Evolutionary conservation across 2,888 invertebrate genomes (phyloP), one percentile per base, ranked within the genome.

Genomic region (Deilephila elpenor): DNA sequence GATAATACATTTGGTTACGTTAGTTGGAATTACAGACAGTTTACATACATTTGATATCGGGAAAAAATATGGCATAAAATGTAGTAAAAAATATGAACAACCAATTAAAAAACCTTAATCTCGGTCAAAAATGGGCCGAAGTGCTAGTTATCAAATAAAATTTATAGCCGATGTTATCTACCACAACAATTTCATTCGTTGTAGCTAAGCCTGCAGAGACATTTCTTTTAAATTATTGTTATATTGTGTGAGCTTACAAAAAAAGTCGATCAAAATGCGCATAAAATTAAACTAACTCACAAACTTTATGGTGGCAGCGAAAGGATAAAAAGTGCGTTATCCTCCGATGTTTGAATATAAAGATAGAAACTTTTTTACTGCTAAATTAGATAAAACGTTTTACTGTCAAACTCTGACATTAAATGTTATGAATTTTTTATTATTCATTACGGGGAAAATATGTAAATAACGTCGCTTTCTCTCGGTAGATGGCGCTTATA

Each of bases 361-460:
- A 67, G 44, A 37, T 37, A 20, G 0, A 62, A 62, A 62, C 29
- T 62, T 62, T 64, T 64, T 67, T 51, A 67, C 44, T 44, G 67
- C 67, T 44, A 44, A 51, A 51, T 67, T 67, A 67, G 67, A 67
- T 51, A 67, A 67, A 67, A 51, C 51, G 67, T 67, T 67, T 67
- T 67, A 67, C 67, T 25, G 67, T 25, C 62, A 62, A 62, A 67
- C 25, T 25, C 44, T 25, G 25, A 20, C 67, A 51, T 67, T 67
- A 67, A 67, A 51, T 51, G 67, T 67, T 67, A 67, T 67, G 67
- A 67, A 67, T 67, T 67, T 67, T 67, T 67, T 67, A 67, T 67
- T 67, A 67, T 62, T 62, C 62, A 62, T 67, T 51, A 51, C 51
- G 67, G 6, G 5, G 51, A 67, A 67, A 67, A 67, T 67, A 67